phyloP scores from a whole-genome alignment of 2,113 vertebrate genomes.

The Rynchops niger region DNA sequence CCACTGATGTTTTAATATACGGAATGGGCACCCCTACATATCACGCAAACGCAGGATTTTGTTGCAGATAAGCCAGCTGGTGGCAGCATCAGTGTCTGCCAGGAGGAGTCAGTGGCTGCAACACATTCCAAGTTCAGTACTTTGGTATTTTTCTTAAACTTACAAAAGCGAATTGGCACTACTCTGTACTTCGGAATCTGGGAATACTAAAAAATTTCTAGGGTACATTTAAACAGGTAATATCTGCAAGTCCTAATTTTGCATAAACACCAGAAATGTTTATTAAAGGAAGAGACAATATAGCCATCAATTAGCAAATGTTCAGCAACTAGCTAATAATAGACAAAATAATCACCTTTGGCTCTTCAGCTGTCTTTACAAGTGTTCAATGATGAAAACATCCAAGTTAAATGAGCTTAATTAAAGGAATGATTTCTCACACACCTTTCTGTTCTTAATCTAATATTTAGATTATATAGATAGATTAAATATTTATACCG shows the following conservation, averaged over 20 bases:
- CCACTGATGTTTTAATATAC: neutral
- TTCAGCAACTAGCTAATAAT: neutral
- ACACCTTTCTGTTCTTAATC: neutral
- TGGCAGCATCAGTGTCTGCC: neutral
- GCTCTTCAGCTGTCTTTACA: neutral
- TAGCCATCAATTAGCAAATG: neutral
- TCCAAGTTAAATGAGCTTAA: neutral
- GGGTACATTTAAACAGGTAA: neutral
- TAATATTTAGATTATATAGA: neutral
- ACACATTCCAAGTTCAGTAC: neutral
- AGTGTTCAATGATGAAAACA: neutral
- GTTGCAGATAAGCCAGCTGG: neutral
- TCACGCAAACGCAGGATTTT: neutral
- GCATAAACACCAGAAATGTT: neutral
- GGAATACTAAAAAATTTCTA: neutral
- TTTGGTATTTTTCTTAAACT: neutral
- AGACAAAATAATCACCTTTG: neutral
- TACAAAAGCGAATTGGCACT: neutral
- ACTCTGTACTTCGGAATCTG: neutral
- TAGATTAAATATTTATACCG: neutral
- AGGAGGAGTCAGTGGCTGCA: neutral
- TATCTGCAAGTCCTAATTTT: neutral
- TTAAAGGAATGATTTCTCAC: neutral
- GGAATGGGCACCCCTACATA: neutral
- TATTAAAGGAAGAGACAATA: neutral